phyloP scores from a whole-genome alignment of 2,113 vertebrate genomes.

The Corvus moneduloides region DNA sequence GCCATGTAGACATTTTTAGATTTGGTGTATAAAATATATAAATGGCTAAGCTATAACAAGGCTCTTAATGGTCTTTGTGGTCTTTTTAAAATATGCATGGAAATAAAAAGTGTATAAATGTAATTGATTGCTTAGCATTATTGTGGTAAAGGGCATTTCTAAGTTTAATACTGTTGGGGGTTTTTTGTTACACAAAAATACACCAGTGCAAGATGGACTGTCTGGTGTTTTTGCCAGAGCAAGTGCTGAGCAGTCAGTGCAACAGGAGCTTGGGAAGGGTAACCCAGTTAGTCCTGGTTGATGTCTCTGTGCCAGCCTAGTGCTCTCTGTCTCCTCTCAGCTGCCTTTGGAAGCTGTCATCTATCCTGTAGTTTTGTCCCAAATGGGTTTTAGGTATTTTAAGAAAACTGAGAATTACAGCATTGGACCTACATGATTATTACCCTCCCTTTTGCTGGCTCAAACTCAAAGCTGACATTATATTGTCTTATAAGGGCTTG shows the following conservation, averaged over 20 bases:
- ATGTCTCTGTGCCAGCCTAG: neutral
- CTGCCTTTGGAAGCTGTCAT: neutral
- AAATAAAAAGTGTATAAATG: neutral
- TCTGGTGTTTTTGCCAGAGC: neutral
- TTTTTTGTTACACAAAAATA: neutral
- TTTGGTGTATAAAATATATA: neutral
- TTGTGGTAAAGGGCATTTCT: conserved; percentile 15
- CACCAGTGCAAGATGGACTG: neutral
- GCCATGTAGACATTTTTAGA: neutral
- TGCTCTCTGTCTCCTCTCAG: neutral
- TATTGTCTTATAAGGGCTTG: neutral
- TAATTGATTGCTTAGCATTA: neutral
- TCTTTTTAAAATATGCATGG: neutral
- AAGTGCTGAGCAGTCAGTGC: neutral
- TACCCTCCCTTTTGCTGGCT: neutral
- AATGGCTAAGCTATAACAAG: neutral
- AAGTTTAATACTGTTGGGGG: neutral
- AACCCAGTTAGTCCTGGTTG: neutral
- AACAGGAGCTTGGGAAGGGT: neutral
- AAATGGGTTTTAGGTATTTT: conserved; percentile 43
- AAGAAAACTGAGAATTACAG: conserved; percentile 22
- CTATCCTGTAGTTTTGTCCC: neutral
- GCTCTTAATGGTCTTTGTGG: neutral
- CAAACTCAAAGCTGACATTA: neutral
- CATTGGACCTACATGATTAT: neutral